Base-by-base conservation (phyloP, 2,113 vertebrate genomes). In the Halcyon malimbica region DNA sequence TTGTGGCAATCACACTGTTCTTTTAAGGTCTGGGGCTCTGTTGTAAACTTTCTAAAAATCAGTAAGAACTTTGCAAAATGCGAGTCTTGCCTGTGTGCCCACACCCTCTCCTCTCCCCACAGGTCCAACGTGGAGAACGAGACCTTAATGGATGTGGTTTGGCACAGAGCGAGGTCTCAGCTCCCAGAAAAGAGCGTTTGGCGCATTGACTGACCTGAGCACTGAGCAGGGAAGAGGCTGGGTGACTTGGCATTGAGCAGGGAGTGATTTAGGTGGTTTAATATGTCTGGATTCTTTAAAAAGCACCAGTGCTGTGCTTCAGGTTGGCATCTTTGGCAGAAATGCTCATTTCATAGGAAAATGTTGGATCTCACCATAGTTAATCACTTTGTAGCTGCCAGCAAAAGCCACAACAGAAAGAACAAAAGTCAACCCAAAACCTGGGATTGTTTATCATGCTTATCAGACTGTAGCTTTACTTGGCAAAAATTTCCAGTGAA, bases 1-100 rank as follows among this genome's bases (percentile, higher is more conserved):
- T 80, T 77, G 91, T 96, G 83, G 95, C 94, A 96, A 97, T 92
- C 94, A 95, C 94, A 95, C 90, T 94, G 86, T 93, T 96, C 95
- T 96, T 96, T 93, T 84, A 87, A 96, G 90, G 96, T 82, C 96
- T 95, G 65, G 56, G 89, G 41, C 69, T 92, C 86, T 93, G 57
- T 71, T 56, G 57, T 93, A 93, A 96, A 96, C 86, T 82, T 96
- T 89, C 90, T 87, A 62, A 94, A 92, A 95, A 87, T 76, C 10
- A 2, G 23, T 18, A 90, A 73, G 80, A 84, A 87, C 70, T 79
- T 62, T 8, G 80, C 35, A 54, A 79, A 87, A 89, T 28, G 29
- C 0, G 0, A 26, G 13, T 51, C 81, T 54, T 69, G 37, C 41
- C 62, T 46, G 13, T 23, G 28, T 31, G 77, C 57, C 46, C 3